Percentiles rank a stretch among this genome's conserved stretches.
Conservation (phyloP, 2,888 invertebrate species). For the Cryptocephalus moraei region DNA sequence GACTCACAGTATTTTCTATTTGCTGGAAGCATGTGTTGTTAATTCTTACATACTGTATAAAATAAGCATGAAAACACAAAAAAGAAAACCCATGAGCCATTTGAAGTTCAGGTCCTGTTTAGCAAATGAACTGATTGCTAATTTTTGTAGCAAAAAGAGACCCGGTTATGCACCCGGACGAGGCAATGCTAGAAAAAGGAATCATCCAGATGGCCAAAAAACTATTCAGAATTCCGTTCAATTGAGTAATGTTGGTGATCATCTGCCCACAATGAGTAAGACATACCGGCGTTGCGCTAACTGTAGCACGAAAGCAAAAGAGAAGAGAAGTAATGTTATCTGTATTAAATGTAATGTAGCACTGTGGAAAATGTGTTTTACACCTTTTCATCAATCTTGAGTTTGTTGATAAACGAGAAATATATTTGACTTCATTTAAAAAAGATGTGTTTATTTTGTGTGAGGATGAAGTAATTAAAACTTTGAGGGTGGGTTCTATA, state of each 20-base stretch:
- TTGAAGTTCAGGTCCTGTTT: neutral
- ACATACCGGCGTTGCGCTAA: neutral
- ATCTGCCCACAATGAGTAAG: conserved; percentile 1
- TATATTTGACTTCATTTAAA: too few species aligned
- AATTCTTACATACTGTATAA: neutral
- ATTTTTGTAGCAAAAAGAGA: conserved; percentile 1
- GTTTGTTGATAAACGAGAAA: neutral
- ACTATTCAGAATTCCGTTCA: conserved; percentile 1
- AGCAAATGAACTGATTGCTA: neutral
- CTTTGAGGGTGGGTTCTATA: too few species aligned
- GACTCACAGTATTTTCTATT: neutral
- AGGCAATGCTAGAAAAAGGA: conserved; percentile 1
- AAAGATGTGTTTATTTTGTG: neutral
- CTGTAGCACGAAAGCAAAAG: conserved; percentile 2
- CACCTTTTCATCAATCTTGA: conserved; percentile 2
- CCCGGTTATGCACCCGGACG: neutral
- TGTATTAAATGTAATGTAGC: conserved; percentile 1
- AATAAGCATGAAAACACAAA: neutral
- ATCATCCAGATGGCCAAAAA: neutral
- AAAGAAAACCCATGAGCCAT: neutral
- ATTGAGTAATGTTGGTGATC: neutral
- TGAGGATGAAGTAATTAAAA: too few species aligned
- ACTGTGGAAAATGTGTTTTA: conserved; percentile 3
- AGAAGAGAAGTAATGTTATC: neutral
- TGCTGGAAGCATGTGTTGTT: conserved; percentile 3